Conservation (phyloP, 1,140 invertebrate genomes). For the Drosophila teissieri region DNA sequence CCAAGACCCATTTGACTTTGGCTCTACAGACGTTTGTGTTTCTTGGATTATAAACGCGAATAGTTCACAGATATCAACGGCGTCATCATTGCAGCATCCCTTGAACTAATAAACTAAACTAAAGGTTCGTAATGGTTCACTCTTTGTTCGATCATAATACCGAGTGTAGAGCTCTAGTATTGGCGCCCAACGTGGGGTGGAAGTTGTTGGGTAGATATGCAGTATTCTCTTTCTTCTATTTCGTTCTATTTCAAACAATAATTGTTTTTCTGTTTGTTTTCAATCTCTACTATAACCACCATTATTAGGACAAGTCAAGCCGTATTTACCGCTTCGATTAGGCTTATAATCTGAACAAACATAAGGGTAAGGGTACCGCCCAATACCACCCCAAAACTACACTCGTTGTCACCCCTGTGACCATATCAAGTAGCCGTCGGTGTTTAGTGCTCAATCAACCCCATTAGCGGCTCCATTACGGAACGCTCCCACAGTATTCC, state of each 20-base stretch:
- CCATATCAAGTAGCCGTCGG: conserved; percentile 45
- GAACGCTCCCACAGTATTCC: conserved; percentile 6
- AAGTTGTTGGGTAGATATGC: too few relatives aligned
- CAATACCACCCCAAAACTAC: conserved; percentile 8
- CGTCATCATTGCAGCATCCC: conserved; percentile 44
- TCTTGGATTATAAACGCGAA: conserved; percentile 72
- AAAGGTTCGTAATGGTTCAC: conserved; percentile 58
- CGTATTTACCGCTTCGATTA: conserved; percentile 12
- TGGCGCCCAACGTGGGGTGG: not conserved
- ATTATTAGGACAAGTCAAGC: not conserved
- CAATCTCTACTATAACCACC: not conserved
- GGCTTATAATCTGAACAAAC: conserved; percentile 24
- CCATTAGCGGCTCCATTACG: conserved; percentile 46
- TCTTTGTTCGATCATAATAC: not conserved
- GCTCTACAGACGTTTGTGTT: conserved; percentile 46
- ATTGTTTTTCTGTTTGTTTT: not conserved
- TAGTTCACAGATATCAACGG: conserved; percentile 41
- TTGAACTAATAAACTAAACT: conserved; percentile 50
- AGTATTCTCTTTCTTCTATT: not conserved
- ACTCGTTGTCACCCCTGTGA: not conserved
- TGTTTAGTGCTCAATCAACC: conserved; percentile 44
- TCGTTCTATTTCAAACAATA: not conserved
- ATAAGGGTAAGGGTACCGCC: not conserved
- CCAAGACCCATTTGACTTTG: conserved; percentile 49
- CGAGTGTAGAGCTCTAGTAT: conserved; percentile 2